Conservation (phyloP, 2,888 invertebrate species). For the Drosophila eohydei region DNA sequence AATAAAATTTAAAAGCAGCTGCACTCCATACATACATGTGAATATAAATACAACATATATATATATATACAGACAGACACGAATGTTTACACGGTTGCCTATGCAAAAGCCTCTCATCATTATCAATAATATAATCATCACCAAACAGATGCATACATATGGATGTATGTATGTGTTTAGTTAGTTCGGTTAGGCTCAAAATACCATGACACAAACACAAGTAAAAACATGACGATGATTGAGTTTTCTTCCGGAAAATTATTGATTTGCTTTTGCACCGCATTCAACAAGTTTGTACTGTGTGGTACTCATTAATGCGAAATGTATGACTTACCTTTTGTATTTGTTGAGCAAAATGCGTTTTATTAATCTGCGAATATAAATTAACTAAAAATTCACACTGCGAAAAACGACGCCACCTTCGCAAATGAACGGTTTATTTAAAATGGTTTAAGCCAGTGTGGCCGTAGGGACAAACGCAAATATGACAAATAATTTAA, state of each 20-base stretch:
- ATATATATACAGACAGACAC: not conserved
- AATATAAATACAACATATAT: not conserved
- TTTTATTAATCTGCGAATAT: not conserved
- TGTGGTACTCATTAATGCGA: not conserved
- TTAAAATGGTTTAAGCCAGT: conserved; percentile 53
- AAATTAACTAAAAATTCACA: conserved; percentile 2
- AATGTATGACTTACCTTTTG: conserved; percentile 34
- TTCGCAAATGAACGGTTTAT: conserved; percentile 69
- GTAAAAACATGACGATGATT: conserved; percentile 27
- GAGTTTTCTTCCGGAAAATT: conserved; percentile 25
- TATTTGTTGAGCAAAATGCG: conserved; percentile 12
- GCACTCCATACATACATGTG: conserved; percentile 43
- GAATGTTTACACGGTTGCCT: conserved; percentile 22
- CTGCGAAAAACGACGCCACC: conserved; percentile 53
- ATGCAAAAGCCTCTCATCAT: conserved; percentile 30
- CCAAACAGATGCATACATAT: conserved; percentile 26
- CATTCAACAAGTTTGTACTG: conserved; percentile 36
- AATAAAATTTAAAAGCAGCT: conserved; percentile 65
- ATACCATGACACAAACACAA: conserved; percentile 66
- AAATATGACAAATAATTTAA: conserved; percentile 6
- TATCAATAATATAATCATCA: conserved; percentile 26
- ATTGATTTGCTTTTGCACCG: conserved; percentile 46
- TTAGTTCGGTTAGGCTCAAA: conserved; percentile 36
- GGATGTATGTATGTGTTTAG: not conserved
- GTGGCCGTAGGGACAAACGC: conserved; percentile 27